Evolutionary conservation across 2,888 invertebrate species (phyloP).

Genomic region (Mesorhabditis spiculigera): DNA sequence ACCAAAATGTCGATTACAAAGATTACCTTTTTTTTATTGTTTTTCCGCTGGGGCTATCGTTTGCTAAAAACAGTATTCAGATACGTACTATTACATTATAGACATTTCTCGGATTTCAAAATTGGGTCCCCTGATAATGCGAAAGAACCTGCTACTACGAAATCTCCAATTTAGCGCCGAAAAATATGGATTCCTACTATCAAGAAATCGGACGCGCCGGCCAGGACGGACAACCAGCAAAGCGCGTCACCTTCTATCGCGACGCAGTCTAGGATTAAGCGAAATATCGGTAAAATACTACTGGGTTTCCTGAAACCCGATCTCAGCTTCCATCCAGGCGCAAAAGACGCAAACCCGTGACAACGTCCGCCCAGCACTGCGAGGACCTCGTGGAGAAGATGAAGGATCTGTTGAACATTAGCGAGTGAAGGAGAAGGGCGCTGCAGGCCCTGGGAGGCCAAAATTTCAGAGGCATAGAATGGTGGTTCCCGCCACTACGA

Average conservation of each 20-base stretch:
- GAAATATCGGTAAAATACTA: background rate
- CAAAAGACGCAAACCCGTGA: conserved; percentile 14
- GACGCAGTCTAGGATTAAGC: conserved; percentile 8
- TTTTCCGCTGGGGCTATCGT: too few species aligned
- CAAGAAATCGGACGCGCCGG: conserved; percentile 76
- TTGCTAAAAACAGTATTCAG: too few species aligned
- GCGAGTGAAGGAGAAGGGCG: conserved; percentile 65
- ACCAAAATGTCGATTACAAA: too few species aligned
- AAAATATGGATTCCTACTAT: conserved; percentile 73
- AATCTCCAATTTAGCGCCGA: conserved; percentile 62
- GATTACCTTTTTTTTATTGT: too few species aligned
- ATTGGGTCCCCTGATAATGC: background rate
- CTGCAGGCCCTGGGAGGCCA: too few species aligned
- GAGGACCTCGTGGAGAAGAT: conserved; percentile 64
- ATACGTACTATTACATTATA: too few species aligned
- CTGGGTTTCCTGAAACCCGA: background rate
- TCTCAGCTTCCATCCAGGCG: conserved; percentile 15
- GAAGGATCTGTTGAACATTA: conserved; percentile 65
- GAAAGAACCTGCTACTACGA: background rate
- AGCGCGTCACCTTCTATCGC: conserved; percentile 67
- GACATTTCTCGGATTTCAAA: conserved; percentile 5
- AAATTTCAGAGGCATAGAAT: conserved; percentile 30
- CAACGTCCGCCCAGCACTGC: conserved; percentile 59
- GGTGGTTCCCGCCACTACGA: conserved; percentile 42
- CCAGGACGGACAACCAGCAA: conserved; percentile 69